phyloP scores from a whole-genome alignment of 2,888 invertebrate genomes.

The Chrysolina haemoptera region DNA sequence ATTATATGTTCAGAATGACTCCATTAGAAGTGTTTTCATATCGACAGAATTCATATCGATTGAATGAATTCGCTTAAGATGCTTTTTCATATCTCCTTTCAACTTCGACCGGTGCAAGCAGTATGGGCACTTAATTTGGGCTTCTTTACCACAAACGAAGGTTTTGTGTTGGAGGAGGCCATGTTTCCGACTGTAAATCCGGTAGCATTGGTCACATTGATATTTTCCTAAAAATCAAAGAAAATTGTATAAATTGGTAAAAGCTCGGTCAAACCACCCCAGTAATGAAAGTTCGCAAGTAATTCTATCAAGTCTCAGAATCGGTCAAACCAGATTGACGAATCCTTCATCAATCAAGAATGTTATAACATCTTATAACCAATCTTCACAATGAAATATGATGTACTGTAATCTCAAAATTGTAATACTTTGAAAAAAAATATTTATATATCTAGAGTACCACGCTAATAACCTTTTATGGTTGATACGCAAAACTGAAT shows the following conservation, averaged over 20 bases:
- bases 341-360: too few relatives aligned
- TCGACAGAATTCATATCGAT: conserved; percentile 13
- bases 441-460: too few relatives aligned
- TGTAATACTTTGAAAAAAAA: too few relatives aligned
- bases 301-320: too few relatives aligned
- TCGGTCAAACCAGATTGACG: too few relatives aligned
- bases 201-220: conserved; percentile 36
- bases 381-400: too few relatives aligned
- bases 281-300: too few relatives aligned
- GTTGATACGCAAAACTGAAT: too few relatives aligned
- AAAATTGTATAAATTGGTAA: not conserved
- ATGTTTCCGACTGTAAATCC: conserved; percentile 32
- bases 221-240: conserved; percentile 21
- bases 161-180: conserved; percentile 51
- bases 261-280: not conserved
- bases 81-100: conserved; percentile 37
- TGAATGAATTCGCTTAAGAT: conserved; percentile 33
- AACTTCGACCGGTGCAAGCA: conserved; percentile 43
- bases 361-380: too few relatives aligned
- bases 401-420: too few relatives aligned
- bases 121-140: conserved; percentile 65
- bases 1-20: not conserved
- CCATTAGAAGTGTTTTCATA: not conserved
- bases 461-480: too few relatives aligned
- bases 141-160: conserved; percentile 57